Percentiles rank a stretch among this genome's conserved stretches.
These are phyloP conservation scores for Myiothlypis chrysogaster DNA, from an alignment of 2,797 vertebrate genomes.

Conservation along the genomic window DNA sequence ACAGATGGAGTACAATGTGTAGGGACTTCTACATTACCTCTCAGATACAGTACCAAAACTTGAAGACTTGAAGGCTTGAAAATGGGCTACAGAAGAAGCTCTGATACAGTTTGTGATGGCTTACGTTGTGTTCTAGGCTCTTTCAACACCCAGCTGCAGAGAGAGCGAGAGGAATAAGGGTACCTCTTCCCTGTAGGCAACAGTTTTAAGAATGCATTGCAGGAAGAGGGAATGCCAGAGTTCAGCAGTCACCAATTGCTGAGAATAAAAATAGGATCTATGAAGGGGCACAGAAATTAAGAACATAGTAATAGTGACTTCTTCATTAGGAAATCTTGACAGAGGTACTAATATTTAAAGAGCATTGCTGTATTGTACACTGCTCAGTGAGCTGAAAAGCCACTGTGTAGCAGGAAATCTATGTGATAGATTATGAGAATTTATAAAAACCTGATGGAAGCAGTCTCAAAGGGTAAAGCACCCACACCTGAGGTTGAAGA, in stretches of 20 bases:
- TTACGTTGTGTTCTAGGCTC: background rate
- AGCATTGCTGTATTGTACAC: background rate
- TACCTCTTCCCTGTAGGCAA: background rate
- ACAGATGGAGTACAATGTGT: background rate
- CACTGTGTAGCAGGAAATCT: background rate
- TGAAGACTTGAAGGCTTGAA: background rate
- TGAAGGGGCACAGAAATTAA: background rate
- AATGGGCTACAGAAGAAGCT: background rate
- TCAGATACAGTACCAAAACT: background rate
- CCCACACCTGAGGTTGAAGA: background rate
- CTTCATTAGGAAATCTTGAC: background rate
- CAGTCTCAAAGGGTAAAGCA: background rate
- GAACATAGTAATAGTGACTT: background rate
- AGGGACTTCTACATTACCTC: slow-evolving; percentile 14
- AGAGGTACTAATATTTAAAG: background rate
- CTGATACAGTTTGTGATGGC: background rate
- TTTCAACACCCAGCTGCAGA: background rate
- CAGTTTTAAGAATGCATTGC: background rate
- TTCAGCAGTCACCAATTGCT: background rate
- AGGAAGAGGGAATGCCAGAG: background rate
- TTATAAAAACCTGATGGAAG: background rate
- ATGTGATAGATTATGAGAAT: background rate
- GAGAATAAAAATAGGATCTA: background rate
- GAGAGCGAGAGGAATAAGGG: background rate
- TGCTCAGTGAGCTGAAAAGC: background rate